Conservation (phyloP, 2,113 vertebrate genomes). For the Spea multiplicata region DNA sequence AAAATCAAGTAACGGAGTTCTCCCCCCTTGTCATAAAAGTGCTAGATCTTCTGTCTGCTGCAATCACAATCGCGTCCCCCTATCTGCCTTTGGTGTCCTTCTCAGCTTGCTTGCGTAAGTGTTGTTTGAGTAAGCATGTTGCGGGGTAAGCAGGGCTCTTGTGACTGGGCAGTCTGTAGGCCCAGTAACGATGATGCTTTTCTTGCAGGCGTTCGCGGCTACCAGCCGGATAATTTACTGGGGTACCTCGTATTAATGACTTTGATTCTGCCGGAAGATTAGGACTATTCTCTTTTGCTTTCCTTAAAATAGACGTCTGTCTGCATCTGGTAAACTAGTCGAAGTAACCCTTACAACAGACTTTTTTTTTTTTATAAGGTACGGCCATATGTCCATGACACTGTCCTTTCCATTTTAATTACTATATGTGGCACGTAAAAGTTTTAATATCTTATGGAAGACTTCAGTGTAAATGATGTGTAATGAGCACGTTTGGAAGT, state of each 20-base stretch:
- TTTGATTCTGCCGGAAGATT: neutral
- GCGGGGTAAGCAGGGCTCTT: conserved; percentile 65
- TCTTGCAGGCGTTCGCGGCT: conserved; percentile 36
- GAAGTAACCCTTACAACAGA: too few species aligned
- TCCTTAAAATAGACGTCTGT: too few species aligned
- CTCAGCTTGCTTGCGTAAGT: conserved; percentile 70
- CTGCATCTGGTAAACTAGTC: too few species aligned
- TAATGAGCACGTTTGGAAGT: too few species aligned
- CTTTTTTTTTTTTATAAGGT: too few species aligned
- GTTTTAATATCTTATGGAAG: too few species aligned
- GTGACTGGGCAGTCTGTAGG: conserved; percentile 60
- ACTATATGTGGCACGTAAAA: too few species aligned
- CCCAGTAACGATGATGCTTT: conserved; percentile 59
- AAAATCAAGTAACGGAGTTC: too few species aligned
- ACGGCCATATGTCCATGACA: too few species aligned
- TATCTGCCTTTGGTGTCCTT: conserved; percentile 58
- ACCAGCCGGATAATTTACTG: conserved; percentile 9
- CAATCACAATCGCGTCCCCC: conserved; percentile 57
- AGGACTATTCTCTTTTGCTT: neutral
- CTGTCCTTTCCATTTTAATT: too few species aligned
- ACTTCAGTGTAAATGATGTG: too few species aligned
- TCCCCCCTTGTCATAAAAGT: too few species aligned
- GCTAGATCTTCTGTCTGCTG: conserved; percentile 57
- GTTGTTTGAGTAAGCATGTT: conserved; percentile 72
- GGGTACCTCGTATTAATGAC: conserved; percentile 20